phyloP scores from a whole-genome alignment of 1,140 invertebrate species.

The Oscheius sp. region DNA sequence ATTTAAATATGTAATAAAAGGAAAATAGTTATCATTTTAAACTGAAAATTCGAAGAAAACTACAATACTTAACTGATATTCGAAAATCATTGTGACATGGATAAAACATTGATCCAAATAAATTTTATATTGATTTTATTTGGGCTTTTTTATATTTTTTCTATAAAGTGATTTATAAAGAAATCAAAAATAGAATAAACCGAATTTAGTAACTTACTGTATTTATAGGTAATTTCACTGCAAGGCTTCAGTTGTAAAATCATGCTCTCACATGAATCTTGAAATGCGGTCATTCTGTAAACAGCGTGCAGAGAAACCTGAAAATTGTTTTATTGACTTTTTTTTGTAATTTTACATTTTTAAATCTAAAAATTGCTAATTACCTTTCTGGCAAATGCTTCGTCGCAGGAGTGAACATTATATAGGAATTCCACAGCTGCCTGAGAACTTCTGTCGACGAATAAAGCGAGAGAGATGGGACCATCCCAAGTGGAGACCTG shows the following conservation, averaged over 20 bases:
- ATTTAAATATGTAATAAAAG: too few relatives aligned
- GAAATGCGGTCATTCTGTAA: slow-evolving; percentile 10
- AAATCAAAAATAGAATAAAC: background rate
- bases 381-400: slow-evolving; percentile 20
- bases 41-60: too few relatives aligned
- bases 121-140: too few relatives aligned
- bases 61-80: too few relatives aligned
- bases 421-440: slow-evolving; percentile 13
- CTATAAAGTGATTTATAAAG: background rate
- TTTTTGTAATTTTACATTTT: too few relatives aligned
- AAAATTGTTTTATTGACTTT: background rate
- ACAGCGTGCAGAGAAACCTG: slow-evolving; percentile 16
- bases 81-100: too few relatives aligned
- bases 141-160: too few relatives aligned
- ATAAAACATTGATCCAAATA: too few relatives aligned
- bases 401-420: slow-evolving; percentile 9
- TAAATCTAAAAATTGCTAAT: background rate
- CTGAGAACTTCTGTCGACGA: slow-evolving; percentile 19
- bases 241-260: background rate
- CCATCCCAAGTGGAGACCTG: slow-evolving; percentile 17
- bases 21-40: too few relatives aligned
- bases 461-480: slow-evolving; percentile 17
- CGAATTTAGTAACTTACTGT: slow-evolving; percentile 3
- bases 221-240: background rate
- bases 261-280: slow-evolving; percentile 3